Conservation (phyloP, 1,140 invertebrate species). For the Pararge aegeria region DNA sequence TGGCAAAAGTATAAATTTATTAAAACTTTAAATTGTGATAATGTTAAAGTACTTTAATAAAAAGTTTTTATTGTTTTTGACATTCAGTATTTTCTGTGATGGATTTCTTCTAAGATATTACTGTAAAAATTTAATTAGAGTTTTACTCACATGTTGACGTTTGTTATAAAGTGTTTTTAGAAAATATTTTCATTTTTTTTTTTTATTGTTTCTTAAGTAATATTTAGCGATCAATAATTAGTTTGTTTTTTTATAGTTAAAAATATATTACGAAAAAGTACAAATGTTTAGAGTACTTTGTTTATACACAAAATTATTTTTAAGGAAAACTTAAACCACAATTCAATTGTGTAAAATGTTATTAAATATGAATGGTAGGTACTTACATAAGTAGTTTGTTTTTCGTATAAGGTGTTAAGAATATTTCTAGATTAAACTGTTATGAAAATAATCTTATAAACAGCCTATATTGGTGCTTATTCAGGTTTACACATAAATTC, state of each 20-base stretch:
- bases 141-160: too few species aligned
- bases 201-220: background rate
- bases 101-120: background rate
- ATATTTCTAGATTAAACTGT: too few species aligned
- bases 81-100: background rate
- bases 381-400: background rate
- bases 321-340: slow-evolving; percentile 1
- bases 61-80: background rate
- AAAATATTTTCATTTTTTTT: background rate
- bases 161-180: background rate
- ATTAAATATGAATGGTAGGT: background rate
- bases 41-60: background rate
- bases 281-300: slow-evolving; percentile 7
- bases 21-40: slow-evolving; percentile 11
- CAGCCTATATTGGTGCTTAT: too few species aligned
- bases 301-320: slow-evolving; percentile 1
- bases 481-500: too few species aligned
- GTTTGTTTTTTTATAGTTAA: background rate
- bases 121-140: background rate
- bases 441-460: too few species aligned
- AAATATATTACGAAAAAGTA: background rate
- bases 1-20: background rate
- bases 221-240: background rate
- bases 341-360: slow-evolving; percentile 1
- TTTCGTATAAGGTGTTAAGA: background rate